Base-by-base conservation (phyloP, 1,140 invertebrate species). In the Maniola jurtina region DNA sequence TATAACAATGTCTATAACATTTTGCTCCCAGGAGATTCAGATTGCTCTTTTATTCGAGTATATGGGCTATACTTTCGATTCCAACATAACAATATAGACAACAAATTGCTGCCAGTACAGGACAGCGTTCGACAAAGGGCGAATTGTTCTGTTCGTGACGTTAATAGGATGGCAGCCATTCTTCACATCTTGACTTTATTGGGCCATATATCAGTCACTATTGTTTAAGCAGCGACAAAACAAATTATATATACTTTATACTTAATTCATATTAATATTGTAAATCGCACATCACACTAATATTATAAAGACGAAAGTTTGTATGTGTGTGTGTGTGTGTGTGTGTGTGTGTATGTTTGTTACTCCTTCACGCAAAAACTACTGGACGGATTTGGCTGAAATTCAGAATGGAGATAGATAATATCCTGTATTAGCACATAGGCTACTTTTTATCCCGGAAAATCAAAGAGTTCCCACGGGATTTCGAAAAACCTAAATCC, bases 131-230 rank as follows among this genome's bases (percentile, higher is more conserved):
- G 65, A 73, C 68, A 76, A 61, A 62, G 45, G 60, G 72, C 55
- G 64, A 77, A 79, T 75, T 67, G 75, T 74, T 78, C 71, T 83
- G 79, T 70, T 61, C 67, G 73, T 76, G 82, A 84, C 80, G 71
- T 82, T 81, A 83, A 84, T 83, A 74, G 79, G 75, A 79, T 81
- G 70, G 45, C 52, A 58, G 64, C 68, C 76, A 79, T 82, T 81
- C 77, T 75, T 84, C 78, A 80, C 78, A 75, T 82, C 66, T 69
- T 64, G 68, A 71, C 74, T 77, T 79, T 82, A 82, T 81, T 82
- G 78, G 73, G 69, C 74, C 54, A 78, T 81, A 77, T 69, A 78
- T 81, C 69, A 77, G 61, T 56, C 47, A 61, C 52, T 36, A 68
- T 67, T 65, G 70, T 68, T 72, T 56, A 64, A 62, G 34, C 55